phyloP scores from a whole-genome alignment of 1,140 invertebrate species.

The Protaetia brevitarsis region DNA sequence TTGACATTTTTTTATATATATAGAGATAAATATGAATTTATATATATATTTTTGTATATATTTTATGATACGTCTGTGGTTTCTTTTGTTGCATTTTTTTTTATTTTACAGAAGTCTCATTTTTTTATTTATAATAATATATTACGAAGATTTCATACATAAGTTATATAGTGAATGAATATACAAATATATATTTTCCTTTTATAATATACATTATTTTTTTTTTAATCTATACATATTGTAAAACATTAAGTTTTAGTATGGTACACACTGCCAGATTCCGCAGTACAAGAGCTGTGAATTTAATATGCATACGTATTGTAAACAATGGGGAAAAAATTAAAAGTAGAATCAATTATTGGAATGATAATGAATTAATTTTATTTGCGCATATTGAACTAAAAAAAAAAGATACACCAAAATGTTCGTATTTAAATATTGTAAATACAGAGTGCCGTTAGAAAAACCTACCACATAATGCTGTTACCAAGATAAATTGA shows the following conservation, averaged over 20 bases:
- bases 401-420: too few relatives aligned
- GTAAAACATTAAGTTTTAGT: neutral
- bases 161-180: slow-evolving; percentile 1
- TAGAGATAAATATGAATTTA: slow-evolving; percentile 5
- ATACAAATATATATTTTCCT: neutral
- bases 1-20: slow-evolving; percentile 15
- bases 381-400: too few relatives aligned
- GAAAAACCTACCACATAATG: too few relatives aligned
- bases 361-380: too few relatives aligned
- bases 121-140: neutral
- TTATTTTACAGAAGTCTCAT: neutral
- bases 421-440: too few relatives aligned
- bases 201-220: neutral
- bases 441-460: too few relatives aligned
- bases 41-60: slow-evolving; percentile 16
- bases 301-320: neutral
- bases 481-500: too few relatives aligned
- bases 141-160: neutral
- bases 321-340: neutral
- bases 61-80: slow-evolving; percentile 5
- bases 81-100: slow-evolving; percentile 1
- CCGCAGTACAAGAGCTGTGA: neutral
- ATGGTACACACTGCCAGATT: neutral
- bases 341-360: neutral
- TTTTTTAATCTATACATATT: neutral